A percentile compares a stretch with the other conserved stretches of the same genome.
Evolutionary conservation across 2,888 invertebrate genomes (phyloP).

Genomic region (Alentia gelatinosa): DNA sequence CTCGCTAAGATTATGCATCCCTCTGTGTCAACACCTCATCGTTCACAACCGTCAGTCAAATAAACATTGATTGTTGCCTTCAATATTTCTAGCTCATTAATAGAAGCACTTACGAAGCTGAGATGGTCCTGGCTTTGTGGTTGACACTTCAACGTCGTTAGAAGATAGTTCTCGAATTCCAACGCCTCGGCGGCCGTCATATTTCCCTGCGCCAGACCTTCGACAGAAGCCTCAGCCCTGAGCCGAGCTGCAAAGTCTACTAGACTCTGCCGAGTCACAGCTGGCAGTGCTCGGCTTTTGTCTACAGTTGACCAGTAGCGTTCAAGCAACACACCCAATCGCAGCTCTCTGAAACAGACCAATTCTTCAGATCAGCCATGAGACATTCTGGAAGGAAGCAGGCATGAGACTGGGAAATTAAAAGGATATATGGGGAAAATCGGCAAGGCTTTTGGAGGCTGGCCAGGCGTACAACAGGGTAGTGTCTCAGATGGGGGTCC

Average conservation of each 20-base stretch:
- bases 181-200: not conserved
- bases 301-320: constrained; percentile 23
- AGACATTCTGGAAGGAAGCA: no score
- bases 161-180: not conserved
- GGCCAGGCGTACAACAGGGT: no score
- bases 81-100: no score
- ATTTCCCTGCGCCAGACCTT: constrained; percentile 36
- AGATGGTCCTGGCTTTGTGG: not conserved
- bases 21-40: no score
- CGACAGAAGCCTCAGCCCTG: not conserved
- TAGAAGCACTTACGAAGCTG: not conserved
- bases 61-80: no score
- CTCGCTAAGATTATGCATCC: no score
- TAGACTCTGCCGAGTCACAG: not conserved
- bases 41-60: no score
- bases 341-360: constrained; percentile 33
- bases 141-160: not conserved
- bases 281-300: not conserved
- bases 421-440: no score
- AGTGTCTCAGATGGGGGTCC: no score
- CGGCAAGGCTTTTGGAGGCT: no score
- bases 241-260: not conserved
- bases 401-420: no score
- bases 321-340: constrained; percentile 23
- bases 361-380: no score